These are phyloP conservation scores for Anthopleura sola DNA, from an alignment of 64 coral and sea anemone genomes.

Conservation along the genomic window DNA sequence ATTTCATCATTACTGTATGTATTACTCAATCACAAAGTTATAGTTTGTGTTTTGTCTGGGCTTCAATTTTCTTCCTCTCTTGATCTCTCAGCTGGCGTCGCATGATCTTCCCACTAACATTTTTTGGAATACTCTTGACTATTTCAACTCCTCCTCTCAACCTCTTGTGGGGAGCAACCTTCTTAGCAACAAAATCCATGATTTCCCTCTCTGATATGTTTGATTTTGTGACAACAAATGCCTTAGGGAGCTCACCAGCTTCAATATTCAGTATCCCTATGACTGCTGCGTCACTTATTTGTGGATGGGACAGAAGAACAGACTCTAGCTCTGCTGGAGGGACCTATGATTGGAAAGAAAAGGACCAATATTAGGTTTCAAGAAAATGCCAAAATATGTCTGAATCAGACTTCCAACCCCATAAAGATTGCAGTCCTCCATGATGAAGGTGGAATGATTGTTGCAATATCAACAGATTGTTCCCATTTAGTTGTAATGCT, in stretches of 20 bases:
- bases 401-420: too few species aligned
- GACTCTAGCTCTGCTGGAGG: constrained; percentile 80
- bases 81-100: constrained; percentile 18
- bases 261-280: constrained; percentile 74
- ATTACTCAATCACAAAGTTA: background rate
- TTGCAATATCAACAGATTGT: too few species aligned
- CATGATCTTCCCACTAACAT: constrained; percentile 70
- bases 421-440: too few species aligned
- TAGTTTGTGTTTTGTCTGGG: constrained; percentile 7
- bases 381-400: too few species aligned
- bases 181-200: constrained; percentile 38
- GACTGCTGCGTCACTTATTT: constrained; percentile 77
- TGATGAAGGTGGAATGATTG: too few species aligned
- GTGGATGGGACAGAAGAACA: constrained; percentile 64
- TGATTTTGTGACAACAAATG: constrained; percentile 58
- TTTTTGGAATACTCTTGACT: constrained; percentile 68
- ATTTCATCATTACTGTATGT: too few species aligned
- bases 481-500: background rate
- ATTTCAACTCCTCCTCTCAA: constrained; percentile 73
- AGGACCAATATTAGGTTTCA: background rate
- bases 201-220: constrained; percentile 48
- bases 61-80: constrained; percentile 6
- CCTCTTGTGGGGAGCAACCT: constrained; percentile 72
- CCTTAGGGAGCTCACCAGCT: constrained; percentile 72
- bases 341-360: constrained; percentile 38